Base-by-base conservation (phyloP, 1,140 invertebrate genomes). In the Bathynomus jamesi region DNA sequence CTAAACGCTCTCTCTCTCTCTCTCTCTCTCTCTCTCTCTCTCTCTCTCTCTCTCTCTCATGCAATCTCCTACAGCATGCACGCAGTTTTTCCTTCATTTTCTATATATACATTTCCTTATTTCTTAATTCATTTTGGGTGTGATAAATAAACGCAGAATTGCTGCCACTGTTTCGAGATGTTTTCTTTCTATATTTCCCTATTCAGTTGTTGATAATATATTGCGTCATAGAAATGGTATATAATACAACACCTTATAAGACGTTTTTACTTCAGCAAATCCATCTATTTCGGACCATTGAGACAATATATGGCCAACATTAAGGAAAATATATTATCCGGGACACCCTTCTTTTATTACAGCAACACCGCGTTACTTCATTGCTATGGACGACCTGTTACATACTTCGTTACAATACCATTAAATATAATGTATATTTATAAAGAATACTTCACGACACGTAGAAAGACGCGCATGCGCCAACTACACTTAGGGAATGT, bases 351-450 rank as follows among this genome's bases (percentile, higher is more conserved):
- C 40, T 21, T 17, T 53, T 53, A 53, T 53, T 53, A 53, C 40
- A 17, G 5, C 13, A 53, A 21, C 13, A 53, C 13, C 40, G 40
- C 40, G 2, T 2, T 53, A 1, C 5, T 53, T 21, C 21, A 53
- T 53, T 53, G 40, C 40, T 53, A 53, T 53, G 40, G 40, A 53
- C 40, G 40, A 53, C 40, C 1, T 5, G 1, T 53, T 53, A 53
- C 2, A 1, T 21, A 53, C 5, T 53, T 53, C 40, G 40, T 53
- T 53, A 53, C 40, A 53, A 53, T 53, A 53, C 40, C 40, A 53
- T 53, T 53, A 53, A 53, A 53, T 21, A 53, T 53, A 53, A 53
- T 53, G 40, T 53, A 53, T 53, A 53, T 53, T 53, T 53, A 53
- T 53, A 53, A 53, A 53, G 40, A 53, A 53, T 17, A n/a, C n/a